phyloP scores from a whole-genome alignment of 2,113 vertebrate genomes.

The Callorhinus ursinus region DNA sequence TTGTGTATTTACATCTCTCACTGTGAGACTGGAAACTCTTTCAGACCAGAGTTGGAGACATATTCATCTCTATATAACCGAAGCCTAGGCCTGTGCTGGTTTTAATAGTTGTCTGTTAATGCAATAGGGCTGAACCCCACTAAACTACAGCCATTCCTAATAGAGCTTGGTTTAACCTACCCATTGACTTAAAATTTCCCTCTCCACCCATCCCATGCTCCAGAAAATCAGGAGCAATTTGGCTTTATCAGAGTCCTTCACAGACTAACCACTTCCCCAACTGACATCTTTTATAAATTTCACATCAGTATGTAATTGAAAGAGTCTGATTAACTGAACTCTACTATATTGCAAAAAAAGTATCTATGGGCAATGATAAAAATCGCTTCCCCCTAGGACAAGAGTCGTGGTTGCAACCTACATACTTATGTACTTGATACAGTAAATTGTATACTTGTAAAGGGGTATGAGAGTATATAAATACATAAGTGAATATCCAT shows the following conservation, averaged over 20 bases:
- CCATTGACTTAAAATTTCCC: background rate
- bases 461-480: background rate
- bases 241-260: background rate
- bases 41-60: background rate
- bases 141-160: background rate
- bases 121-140: background rate
- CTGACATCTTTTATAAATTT: conserved; percentile 32
- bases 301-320: conserved; percentile 9
- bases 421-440: background rate
- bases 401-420: background rate
- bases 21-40: background rate
- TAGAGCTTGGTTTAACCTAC: background rate
- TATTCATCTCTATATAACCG: background rate
- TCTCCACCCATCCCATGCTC: background rate
- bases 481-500: background rate
- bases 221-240: background rate
- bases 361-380: background rate
- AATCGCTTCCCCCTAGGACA: background rate
- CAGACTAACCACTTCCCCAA: background rate
- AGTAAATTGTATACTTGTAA: background rate
- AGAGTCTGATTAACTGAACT: background rate
- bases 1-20: background rate
- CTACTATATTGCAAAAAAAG: background rate
- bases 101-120: background rate
- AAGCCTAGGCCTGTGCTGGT: background rate